Evolutionary conservation across 2,113 vertebrate species (phyloP).

Genomic region (Plecotus auritus): DNA sequence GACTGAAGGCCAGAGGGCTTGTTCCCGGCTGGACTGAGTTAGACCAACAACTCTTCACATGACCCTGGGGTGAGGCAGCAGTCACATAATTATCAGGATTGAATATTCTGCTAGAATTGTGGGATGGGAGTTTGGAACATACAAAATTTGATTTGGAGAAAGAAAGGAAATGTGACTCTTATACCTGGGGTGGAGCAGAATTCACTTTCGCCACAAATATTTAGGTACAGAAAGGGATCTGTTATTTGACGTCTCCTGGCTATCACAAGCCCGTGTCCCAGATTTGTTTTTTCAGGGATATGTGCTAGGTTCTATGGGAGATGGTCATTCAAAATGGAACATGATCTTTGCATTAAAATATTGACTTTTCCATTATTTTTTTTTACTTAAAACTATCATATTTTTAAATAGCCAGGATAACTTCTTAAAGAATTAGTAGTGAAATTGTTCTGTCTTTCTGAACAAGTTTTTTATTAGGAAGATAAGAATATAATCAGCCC

Average conservation of each 20-base stretch:
- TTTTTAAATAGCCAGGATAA: neutral
- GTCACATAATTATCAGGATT: neutral
- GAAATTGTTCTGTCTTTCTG: neutral
- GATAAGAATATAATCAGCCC: neutral
- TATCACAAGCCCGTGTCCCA: neutral
- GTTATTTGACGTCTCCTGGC: neutral
- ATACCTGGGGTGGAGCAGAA: neutral
- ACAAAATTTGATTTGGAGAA: conserved; percentile 56
- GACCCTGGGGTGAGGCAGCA: neutral
- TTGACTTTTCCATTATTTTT: neutral
- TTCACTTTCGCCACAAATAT: conserved; percentile 30
- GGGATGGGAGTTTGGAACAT: neutral
- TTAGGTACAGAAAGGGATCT: conserved; percentile 32
- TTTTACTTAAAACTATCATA: neutral
- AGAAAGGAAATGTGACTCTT: conserved; percentile 51
- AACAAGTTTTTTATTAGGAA: neutral
- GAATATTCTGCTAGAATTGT: neutral
- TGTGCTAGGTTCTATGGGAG: neutral
- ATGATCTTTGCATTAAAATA: neutral
- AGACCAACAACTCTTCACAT: neutral
- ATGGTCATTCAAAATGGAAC: neutral
- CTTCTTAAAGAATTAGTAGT: neutral
- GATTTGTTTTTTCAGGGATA: neutral
- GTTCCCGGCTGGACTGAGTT: neutral
- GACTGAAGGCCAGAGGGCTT: neutral